Evolutionary conservation across 1,140 invertebrate genomes (phyloP), one percentile per base, ranked within the genome.

Genomic region (Drosophila pseudoobscura): DNA sequence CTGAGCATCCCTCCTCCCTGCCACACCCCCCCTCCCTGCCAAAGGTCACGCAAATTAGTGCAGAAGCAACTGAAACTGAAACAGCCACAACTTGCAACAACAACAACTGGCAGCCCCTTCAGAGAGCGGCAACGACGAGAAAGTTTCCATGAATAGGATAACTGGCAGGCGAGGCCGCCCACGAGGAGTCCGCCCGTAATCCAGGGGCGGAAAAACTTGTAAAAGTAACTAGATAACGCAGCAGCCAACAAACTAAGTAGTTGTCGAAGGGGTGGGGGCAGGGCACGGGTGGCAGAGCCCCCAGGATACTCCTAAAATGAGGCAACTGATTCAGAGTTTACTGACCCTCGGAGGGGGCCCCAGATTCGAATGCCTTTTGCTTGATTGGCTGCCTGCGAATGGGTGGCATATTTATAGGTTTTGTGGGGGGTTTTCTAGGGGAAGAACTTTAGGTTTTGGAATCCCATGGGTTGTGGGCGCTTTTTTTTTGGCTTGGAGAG

Each of bases 21-120:
- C 59, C 65, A 29, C 56, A 17, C 44, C 31, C 8, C 29, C 17
- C 31, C 35, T 39, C 5, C 7, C 24, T 5, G 6, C 6, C 53
- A 78, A 82, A 87, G 82, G 83, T 87, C 83, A 88, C 73, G 83
- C 78, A 87, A 87, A 87, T 87, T 87, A 87, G 78, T 87, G 70
- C 78, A 39, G 35, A 3, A 35, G 31, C 8, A 56, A 26, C 24
- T 26, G 24, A 57, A 58, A 80, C 26, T 55, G 13, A 35, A 39
- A 63, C 59, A 49, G 43, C 75, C 69, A 63, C 58, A 79, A 39
- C 35, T 39, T 39, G 35, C 24, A 24, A 9, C 59, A 49, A 39
- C 75, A 75, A 63, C 58, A 79, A 39, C 35, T 39, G 11, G 35
- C 13, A 39, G 11, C 35, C 35, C 11, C 35, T 11, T 11, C 24